These are phyloP conservation scores for Drosophila mayri DNA, from an alignment of 1,140 invertebrate species.

Conservation along the genomic window DNA sequence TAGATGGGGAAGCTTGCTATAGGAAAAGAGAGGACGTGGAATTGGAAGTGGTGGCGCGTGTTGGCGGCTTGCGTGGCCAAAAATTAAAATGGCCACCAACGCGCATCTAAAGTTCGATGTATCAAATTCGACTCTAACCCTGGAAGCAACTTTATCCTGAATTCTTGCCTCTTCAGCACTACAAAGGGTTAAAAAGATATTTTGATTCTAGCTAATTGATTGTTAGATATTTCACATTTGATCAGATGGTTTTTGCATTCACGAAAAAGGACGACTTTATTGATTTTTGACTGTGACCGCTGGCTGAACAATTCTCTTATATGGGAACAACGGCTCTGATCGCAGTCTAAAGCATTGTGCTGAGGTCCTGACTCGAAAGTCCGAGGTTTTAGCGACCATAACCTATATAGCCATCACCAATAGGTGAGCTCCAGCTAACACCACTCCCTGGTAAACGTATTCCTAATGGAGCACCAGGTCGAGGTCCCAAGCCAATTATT, in stretches of 20 bases:
- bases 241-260: background rate
- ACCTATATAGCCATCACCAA: constrained; percentile 1
- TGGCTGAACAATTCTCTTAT: background rate
- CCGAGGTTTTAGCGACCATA: constrained; percentile 7
- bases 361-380: background rate
- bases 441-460: background rate
- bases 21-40: constrained; percentile 12
- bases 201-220: background rate
- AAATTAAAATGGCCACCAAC: constrained; percentile 65
- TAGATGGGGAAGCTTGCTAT: background rate
- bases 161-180: constrained; percentile 14
- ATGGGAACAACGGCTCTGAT: background rate
- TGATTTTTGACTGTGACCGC: background rate
- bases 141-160: constrained; percentile 34
- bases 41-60: constrained; percentile 49
- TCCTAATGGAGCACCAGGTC: background rate
- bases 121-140: constrained; percentile 59
- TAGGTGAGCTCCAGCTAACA: constrained; percentile 1
- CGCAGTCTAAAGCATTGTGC: background rate
- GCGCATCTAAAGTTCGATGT: constrained; percentile 59
- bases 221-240: background rate
- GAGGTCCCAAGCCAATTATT: constrained; percentile 1
- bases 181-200: background rate
- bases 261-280: background rate
- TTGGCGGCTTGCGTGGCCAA: constrained; percentile 54